phyloP scores from a whole-genome alignment of 2,888 invertebrate genomes.

The Proisotoma minuta region DNA sequence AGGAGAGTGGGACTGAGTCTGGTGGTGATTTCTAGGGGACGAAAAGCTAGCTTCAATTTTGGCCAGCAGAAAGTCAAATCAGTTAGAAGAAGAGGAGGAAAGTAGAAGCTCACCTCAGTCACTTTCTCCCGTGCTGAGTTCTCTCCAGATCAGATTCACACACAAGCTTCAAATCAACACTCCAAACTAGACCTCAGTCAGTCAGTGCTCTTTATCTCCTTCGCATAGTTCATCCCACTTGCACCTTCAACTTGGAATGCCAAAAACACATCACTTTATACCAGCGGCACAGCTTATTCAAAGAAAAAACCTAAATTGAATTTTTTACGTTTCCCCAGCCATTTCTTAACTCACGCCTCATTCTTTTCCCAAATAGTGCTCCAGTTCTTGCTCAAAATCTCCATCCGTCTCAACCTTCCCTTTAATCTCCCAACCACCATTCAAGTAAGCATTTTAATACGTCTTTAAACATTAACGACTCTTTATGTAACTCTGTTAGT shows the following conservation, averaged over 20 bases:
- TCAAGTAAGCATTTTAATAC: neutral
- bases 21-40: too few relatives aligned
- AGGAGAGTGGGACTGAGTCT: neutral
- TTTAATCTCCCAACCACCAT: neutral
- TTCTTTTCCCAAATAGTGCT: neutral
- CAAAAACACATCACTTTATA: neutral
- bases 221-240: neutral
- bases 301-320: constrained; percentile 14
- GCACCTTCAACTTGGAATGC: neutral
- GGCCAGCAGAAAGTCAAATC: neutral
- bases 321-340: constrained; percentile 9
- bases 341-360: neutral
- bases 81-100: neutral
- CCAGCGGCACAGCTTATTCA: neutral
- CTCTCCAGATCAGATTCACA: too few relatives aligned
- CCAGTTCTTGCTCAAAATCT: neutral
- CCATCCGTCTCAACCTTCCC: neutral
- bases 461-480: too few relatives aligned
- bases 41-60: neutral
- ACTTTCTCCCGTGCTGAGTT: too few relatives aligned
- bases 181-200: neutral
- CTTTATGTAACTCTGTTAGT: too few relatives aligned
- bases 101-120: neutral
- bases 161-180: too few relatives aligned
- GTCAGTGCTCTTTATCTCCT: neutral